These are phyloP conservation scores for Promerops cafer DNA, from an alignment of 2,113 vertebrate genomes.

Conservation along the genomic window DNA sequence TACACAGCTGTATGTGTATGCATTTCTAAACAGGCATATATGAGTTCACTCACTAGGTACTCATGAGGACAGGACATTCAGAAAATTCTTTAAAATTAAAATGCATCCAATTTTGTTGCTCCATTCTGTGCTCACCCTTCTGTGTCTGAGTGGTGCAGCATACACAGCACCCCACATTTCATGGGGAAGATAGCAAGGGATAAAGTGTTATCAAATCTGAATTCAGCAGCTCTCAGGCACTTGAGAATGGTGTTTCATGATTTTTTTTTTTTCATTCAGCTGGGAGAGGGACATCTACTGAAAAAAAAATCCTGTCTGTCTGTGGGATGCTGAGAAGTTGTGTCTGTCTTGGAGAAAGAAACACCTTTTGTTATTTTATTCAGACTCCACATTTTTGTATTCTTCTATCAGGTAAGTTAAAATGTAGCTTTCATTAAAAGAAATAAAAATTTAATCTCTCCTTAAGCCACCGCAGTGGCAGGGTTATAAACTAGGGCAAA, in stretches of 20 bases:
- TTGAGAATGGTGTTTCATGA: not conserved
- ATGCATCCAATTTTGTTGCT: not conserved
- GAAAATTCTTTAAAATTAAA: not conserved
- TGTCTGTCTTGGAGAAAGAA: not conserved
- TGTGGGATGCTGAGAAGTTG: not conserved
- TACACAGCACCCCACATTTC: not conserved
- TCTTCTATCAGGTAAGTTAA: not conserved
- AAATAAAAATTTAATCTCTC: not conserved
- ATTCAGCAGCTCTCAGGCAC: not conserved
- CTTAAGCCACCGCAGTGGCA: not conserved
- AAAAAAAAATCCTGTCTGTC: not conserved
- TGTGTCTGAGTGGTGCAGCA: not conserved
- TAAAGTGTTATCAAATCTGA: not conserved
- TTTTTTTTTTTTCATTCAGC: not conserved
- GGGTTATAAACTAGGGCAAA: not conserved
- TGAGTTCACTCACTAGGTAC: not conserved
- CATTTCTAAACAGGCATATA: not conserved
- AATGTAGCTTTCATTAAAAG: not conserved
- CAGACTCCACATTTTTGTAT: not conserved
- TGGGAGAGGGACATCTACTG: not conserved
- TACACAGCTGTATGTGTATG: too few relatives aligned
- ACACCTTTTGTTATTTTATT: not conserved
- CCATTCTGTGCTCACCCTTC: not conserved
- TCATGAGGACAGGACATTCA: not conserved
- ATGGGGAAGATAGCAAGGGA: accelerated